phyloP scores from a whole-genome alignment of 2,113 vertebrate genomes.

The Leptosomus discolor region DNA sequence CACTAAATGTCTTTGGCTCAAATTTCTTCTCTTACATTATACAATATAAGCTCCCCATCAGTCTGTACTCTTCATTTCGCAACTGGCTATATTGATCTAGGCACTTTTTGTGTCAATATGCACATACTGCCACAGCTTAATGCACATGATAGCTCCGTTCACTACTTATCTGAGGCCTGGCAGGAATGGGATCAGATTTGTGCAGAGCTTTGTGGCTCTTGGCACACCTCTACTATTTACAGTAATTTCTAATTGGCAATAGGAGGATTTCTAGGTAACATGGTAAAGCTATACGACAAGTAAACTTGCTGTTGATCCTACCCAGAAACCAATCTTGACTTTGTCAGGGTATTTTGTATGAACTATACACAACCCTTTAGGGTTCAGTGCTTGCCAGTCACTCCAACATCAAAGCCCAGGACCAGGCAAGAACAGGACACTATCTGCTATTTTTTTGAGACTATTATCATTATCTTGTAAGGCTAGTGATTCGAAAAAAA shows the following conservation, averaged over 20 bases:
- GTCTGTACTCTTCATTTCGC: not conserved
- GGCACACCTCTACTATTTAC: not conserved
- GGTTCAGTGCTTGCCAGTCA: not conserved
- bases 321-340: not conserved
- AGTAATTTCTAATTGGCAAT: not conserved
- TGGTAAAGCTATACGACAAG: not conserved
- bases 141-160: not conserved
- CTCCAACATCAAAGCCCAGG: not conserved
- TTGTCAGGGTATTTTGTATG: not conserved
- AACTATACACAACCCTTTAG: not conserved
- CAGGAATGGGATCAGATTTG: not conserved
- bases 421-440: not conserved
- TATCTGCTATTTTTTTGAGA: not conserved
- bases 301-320: not conserved
- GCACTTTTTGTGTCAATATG: not conserved
- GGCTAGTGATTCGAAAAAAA: not conserved
- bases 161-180: not conserved
- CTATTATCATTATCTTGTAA: not conserved
- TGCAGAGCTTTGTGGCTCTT: not conserved
- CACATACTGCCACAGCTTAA: not conserved
- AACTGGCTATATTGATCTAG: not conserved
- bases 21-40: not conserved
- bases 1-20: not conserved
- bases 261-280: not conserved
- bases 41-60: not conserved